These are phyloP conservation scores for Numenius phaeopus DNA, from an alignment of 2,797 vertebrate species.

Conservation along the genomic window DNA sequence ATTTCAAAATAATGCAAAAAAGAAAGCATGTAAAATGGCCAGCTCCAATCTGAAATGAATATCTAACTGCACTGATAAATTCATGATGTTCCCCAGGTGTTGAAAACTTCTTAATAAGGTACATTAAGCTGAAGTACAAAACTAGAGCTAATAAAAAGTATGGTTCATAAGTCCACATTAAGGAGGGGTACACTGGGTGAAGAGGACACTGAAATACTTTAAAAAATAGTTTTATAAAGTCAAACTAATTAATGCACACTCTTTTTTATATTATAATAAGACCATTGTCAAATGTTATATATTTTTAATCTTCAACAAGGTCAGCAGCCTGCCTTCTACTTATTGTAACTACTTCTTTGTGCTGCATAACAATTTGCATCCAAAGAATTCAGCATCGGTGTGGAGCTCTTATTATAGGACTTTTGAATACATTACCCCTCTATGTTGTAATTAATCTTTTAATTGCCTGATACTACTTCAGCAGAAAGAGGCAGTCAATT, in stretches of 20 bases:
- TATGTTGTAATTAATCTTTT: conserved; percentile 60
- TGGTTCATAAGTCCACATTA: neutral
- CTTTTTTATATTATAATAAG: neutral
- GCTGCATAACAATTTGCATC: neutral
- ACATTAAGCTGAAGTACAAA: conserved; percentile 5
- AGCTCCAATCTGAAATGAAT: neutral
- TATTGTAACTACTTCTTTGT: neutral
- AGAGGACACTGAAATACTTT: neutral
- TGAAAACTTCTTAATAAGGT: neutral
- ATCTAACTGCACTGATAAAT: neutral
- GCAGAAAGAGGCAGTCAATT: conserved; percentile 10
- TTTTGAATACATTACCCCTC: conserved; percentile 29
- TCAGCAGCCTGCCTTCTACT: neutral
- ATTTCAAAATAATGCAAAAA: neutral
- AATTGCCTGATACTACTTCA: conserved; percentile 25
- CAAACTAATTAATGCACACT: neutral
- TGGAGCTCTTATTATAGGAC: neutral
- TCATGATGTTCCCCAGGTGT: neutral
- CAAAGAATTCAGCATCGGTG: neutral
- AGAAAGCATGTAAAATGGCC: neutral
- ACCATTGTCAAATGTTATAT: neutral
- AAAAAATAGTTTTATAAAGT: neutral
- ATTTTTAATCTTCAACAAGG: conserved; percentile 31
- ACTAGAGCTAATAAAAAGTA: neutral
- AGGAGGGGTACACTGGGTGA: neutral